Percentiles rank a stretch among this genome's conserved stretches.
These are phyloP conservation scores for Ypsolopha scabrella DNA, from an alignment of 2,888 invertebrate species.

Conservation along the genomic window DNA sequence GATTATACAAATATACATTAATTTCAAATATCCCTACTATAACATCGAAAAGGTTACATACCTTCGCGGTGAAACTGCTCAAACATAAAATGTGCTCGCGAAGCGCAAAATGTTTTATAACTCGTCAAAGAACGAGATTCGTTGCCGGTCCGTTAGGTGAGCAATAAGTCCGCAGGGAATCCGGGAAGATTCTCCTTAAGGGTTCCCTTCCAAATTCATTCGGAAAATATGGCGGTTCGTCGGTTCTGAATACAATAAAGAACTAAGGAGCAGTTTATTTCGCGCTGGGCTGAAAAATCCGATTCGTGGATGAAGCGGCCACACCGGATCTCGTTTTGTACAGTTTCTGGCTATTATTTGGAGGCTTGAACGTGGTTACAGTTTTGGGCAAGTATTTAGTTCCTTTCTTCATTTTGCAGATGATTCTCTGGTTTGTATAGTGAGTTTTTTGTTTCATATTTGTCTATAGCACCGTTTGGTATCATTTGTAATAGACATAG, in stretches of 20 bases:
- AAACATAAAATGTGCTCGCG: conserved; percentile 3
- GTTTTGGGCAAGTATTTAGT: conserved; percentile 13
- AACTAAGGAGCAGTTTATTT: conserved; percentile 16
- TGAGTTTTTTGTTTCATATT: neutral
- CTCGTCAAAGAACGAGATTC: conserved; percentile 3
- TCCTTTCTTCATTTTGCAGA: neutral
- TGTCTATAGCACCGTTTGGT: neutral
- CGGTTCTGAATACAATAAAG: conserved; percentile 34
- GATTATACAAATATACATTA: too few species aligned
- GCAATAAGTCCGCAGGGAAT: conserved; percentile 36
- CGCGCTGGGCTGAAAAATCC: conserved; percentile 17
- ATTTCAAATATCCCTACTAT: too few species aligned
- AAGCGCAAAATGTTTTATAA: conserved; percentile 8
- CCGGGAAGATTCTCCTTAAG: conserved; percentile 36
- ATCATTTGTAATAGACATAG: neutral
- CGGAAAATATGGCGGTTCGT: conserved; percentile 37
- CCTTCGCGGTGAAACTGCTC: too few species aligned
- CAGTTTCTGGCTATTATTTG: too few species aligned
- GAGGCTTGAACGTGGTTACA: conserved; percentile 16
- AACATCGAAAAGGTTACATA: too few species aligned
- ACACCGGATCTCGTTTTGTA: too few species aligned
- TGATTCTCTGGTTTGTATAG: neutral
- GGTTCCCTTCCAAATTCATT: conserved; percentile 38
- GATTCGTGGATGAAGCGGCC: conserved; percentile 14
- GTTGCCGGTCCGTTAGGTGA: conserved; percentile 19